Evolutionary conservation across 1,140 invertebrate genomes (phyloP), one percentile per base, ranked within the genome.

Genomic region (Rhynchophorus ferrugineus): DNA sequence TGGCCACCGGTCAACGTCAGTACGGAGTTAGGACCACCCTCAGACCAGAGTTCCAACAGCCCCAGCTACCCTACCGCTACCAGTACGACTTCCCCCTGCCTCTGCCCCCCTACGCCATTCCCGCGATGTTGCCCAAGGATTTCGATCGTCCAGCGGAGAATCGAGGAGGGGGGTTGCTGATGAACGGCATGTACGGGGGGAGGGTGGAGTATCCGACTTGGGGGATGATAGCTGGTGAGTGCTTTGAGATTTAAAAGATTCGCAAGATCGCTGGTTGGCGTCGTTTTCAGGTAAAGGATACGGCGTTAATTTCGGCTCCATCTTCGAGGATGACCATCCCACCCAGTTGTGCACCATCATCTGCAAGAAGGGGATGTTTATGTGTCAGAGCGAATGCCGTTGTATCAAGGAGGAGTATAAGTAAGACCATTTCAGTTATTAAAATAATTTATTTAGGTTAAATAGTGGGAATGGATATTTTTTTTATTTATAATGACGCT

Each of bases 21-120:
- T 58, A 60, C 39, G 60, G 60, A 3, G 49, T 60, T n/a, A 20
- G 60, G 24, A 63, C 60, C 3, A 63, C 62, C 9, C 16, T 61
- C 7, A 60, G 54, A 43, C 60, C 62, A 7, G 51, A 53, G 35
- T 14, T 6, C 11, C 5, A 29, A 6, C 24, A 29, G 11, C 24
- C 24, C 11, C 5, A 29, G 5, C 5, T 29, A 29, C 24, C 11
- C 16, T 47, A 9, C 17, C 34, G 9, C 8, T 47, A 37, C 19
- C 5, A 44, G 13, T 44, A n/a, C n/a, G 24, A 37, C 24, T 47
- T 47, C 21, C 45, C 45, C 14, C 21, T 37, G 11, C 34, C 33
- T 3, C 2, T 47, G 2, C 45, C 45, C 33, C 33, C 45, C 13
- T 47, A 47, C 14, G 45, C 45, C 18, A 37, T 47, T 47, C 45